These are phyloP conservation scores for Argyresthia albistria DNA, from an alignment of 2,888 invertebrate species.

Conservation along the genomic window DNA sequence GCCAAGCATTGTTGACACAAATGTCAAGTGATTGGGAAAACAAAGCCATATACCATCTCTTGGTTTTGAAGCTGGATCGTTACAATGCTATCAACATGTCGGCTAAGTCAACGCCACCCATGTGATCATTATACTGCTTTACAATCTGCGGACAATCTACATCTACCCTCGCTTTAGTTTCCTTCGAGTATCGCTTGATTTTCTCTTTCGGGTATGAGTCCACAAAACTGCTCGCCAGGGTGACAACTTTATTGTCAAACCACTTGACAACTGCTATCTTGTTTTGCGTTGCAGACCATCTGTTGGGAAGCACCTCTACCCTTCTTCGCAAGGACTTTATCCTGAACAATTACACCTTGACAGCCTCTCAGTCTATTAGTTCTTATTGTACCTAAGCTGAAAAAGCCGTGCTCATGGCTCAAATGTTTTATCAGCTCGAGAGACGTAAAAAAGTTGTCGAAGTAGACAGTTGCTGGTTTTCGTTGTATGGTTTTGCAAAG, in stretches of 20 bases:
- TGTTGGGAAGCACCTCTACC: slow-evolving; percentile 10
- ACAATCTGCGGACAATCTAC: slow-evolving; percentile 11
- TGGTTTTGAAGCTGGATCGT: slow-evolving; percentile 7
- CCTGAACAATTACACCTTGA: background rate
- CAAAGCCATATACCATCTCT: slow-evolving; percentile 12
- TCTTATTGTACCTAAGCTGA: slow-evolving; percentile 9
- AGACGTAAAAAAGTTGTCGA: slow-evolving; percentile 13
- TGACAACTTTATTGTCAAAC: slow-evolving; percentile 11
- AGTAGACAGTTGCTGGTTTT: slow-evolving; percentile 7
- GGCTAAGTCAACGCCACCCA: slow-evolving; percentile 13
- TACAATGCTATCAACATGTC: slow-evolving; percentile 3
- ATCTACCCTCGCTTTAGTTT: slow-evolving; percentile 6
- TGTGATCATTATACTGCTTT: slow-evolving; percentile 16
- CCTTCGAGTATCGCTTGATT: background rate
- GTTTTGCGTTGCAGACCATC: slow-evolving; percentile 5
- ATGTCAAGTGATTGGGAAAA: slow-evolving; percentile 11
- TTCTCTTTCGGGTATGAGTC: slow-evolving; percentile 3
- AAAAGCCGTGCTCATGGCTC: slow-evolving; percentile 6
- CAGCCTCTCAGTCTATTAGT: slow-evolving; percentile 8
- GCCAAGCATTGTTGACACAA: slow-evolving; percentile 9
- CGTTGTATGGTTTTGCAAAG: slow-evolving; percentile 12
- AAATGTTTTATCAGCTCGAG: slow-evolving; percentile 7
- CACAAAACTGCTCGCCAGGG: slow-evolving; percentile 10
- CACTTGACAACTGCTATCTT: slow-evolving; percentile 9
- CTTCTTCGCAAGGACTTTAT: slow-evolving; percentile 6